Conservation (phyloP, 2,888 invertebrate species). For the Sarcophaga subvicina region DNA sequence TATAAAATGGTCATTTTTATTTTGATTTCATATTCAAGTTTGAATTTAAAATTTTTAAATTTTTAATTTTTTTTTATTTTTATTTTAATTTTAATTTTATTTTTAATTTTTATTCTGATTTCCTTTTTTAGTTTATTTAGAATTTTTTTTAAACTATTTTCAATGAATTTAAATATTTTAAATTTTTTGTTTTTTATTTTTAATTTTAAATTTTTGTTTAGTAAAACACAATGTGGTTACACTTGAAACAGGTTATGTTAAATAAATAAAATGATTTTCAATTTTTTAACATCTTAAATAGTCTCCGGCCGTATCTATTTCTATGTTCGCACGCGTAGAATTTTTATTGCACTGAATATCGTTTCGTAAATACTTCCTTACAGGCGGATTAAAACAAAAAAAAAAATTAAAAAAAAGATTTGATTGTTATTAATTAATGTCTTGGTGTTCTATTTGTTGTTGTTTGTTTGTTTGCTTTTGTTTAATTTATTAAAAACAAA, state of each 20-base stretch:
- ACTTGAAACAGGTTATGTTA: conserved; percentile 25
- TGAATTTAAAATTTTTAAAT: too few species aligned
- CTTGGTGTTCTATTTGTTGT: conserved; percentile 30
- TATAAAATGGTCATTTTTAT: conserved; percentile 73
- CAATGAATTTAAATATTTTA: neutral
- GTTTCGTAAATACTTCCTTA: conserved; percentile 12
- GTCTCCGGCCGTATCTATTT: neutral
- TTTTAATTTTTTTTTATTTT: too few species aligned
- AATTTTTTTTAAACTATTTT: neutral
- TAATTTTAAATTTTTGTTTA: neutral
- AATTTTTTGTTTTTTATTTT: neutral
- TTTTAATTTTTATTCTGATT: too few species aligned
- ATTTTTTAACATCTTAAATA: conserved; percentile 53
- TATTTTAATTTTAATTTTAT: too few species aligned
- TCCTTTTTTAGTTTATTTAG: conserved; percentile 6
- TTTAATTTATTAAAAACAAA: conserved; percentile 35
- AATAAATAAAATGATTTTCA: conserved; percentile 26
- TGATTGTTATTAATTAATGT: conserved; percentile 52
- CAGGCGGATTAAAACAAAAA: neutral
- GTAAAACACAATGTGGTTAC: conserved; percentile 1
- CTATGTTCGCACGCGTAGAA: conserved; percentile 30
- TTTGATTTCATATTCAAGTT: neutral
- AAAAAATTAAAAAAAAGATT: conserved; percentile 2
- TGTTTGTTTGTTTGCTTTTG: conserved; percentile 11
- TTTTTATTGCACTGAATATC: conserved; percentile 41